A percentile compares a stretch with the other conserved stretches of the same genome.
These are phyloP conservation scores for Drosophila cardini DNA, from an alignment of 1,140 invertebrate genomes.

Conservation along the genomic window DNA sequence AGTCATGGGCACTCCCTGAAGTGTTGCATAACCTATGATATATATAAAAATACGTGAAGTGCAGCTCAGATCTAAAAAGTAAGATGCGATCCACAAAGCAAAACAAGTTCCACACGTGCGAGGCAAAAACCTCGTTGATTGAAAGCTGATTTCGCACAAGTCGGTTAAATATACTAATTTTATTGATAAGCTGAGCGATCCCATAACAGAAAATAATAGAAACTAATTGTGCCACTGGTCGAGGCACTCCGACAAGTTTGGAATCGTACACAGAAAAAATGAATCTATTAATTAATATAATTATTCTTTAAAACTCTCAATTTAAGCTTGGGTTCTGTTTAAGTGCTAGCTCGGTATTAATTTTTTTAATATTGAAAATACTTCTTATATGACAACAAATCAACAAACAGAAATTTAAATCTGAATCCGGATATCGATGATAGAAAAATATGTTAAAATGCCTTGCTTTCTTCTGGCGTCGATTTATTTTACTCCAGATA, in stretches of 20 bases:
- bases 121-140: constrained; percentile 13
- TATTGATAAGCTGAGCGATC: constrained; percentile 26
- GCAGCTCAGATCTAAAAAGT: not conserved
- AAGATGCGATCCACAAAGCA: constrained; percentile 18
- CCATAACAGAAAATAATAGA: constrained; percentile 8
- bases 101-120: constrained; percentile 25
- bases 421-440: too few relatives aligned
- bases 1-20: constrained; percentile 7
- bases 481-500: too few relatives aligned
- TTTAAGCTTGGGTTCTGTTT: too few relatives aligned
- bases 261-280: not conserved
- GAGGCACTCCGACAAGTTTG: constrained; percentile 32
- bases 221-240: constrained; percentile 23
- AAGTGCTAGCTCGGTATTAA: too few relatives aligned
- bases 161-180: constrained; percentile 6
- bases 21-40: constrained; percentile 3
- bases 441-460: too few relatives aligned
- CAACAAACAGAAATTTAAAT: too few relatives aligned
- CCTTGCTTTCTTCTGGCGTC: too few relatives aligned
- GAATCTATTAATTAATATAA: too few relatives aligned
- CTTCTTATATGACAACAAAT: too few relatives aligned
- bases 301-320: too few relatives aligned
- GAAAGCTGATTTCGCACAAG: constrained; percentile 41
- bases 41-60: not conserved
- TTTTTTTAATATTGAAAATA: too few relatives aligned